Conservation (phyloP, 2,113 vertebrate species). For the Isichthys henryi region DNA sequence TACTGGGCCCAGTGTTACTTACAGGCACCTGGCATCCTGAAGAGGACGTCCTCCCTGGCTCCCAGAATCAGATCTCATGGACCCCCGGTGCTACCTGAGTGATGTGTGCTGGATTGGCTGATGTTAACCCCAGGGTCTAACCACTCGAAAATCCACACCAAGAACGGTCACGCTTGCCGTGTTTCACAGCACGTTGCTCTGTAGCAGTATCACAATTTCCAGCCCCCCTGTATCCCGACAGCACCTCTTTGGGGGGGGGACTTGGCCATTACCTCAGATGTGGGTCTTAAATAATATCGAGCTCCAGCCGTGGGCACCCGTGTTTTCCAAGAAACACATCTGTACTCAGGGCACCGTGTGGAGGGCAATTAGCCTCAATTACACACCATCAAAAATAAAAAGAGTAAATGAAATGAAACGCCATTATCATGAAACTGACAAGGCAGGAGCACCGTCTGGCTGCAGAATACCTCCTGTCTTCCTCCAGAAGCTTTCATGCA, state of each 20-base stretch:
- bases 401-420: not conserved
- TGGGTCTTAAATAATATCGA: not conserved
- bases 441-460: not conserved
- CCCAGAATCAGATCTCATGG: not conserved
- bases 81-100: not conserved
- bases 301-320: not conserved
- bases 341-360: not conserved
- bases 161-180: not conserved
- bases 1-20: not conserved
- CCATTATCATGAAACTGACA: not conserved
- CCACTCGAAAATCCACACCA: not conserved
- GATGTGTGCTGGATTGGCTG: not conserved
- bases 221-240: not conserved
- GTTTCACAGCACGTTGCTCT: not conserved
- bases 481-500: not conserved
- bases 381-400: not conserved
- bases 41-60: not conserved
- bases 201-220: not conserved
- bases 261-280: not conserved
- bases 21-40: too few species aligned
- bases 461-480: not conserved
- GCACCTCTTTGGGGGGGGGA: not conserved
- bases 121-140: not conserved
- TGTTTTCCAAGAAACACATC: not conserved
- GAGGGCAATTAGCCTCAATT: not conserved